Evolutionary conservation across 2,113 vertebrate genomes (phyloP).

Genomic region (Prunella fulvescens): DNA sequence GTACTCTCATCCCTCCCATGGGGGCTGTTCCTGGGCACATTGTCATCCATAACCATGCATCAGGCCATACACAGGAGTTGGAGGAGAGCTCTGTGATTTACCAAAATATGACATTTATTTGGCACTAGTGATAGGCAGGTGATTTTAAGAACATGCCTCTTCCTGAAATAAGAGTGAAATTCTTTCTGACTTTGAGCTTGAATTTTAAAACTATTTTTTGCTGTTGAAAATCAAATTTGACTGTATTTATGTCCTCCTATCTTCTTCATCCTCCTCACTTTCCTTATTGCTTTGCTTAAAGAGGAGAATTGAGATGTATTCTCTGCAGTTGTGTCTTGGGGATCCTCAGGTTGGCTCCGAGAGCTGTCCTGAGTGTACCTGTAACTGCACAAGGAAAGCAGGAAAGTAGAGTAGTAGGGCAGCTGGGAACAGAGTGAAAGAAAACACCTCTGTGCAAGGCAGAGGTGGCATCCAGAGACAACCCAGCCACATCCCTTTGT

Average conservation of each 20-base stretch:
- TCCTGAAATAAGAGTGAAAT: neutral
- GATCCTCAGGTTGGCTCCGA: neutral
- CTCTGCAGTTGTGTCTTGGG: neutral
- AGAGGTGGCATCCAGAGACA: neutral
- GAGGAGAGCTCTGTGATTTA: neutral
- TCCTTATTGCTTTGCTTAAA: neutral
- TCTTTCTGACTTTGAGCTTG: neutral
- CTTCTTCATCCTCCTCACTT: neutral
- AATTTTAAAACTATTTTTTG: neutral
- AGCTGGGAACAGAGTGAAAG: accelerated
- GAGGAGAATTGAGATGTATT: neutral
- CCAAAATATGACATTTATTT: neutral
- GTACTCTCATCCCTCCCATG: neutral
- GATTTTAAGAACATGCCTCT: neutral
- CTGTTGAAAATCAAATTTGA: neutral
- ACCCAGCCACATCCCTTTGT: neutral
- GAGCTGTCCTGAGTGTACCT: neutral
- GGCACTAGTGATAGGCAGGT: neutral
- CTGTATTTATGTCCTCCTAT: neutral
- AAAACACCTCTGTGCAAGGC: neutral
- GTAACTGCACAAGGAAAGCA: neutral
- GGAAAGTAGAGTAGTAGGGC: neutral
- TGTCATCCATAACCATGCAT: accelerated
- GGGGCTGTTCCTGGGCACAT: neutral
- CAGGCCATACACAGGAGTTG: neutral